phyloP scores from a whole-genome alignment of 2,797 vertebrate genomes.

The Channallabes apus region DNA sequence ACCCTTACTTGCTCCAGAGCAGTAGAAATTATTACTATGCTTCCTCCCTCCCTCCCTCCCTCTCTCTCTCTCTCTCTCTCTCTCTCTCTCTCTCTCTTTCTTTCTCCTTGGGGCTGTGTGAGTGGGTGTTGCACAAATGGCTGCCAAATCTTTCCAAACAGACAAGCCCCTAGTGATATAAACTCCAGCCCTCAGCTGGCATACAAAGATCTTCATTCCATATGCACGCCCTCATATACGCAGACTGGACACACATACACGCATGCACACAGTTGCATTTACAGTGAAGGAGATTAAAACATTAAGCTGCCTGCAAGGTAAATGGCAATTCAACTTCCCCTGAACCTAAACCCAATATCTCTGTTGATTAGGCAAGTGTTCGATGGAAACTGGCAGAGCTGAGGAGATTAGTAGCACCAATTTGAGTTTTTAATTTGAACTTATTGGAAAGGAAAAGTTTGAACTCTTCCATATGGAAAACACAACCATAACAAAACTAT shows the following conservation, averaged over 20 bases:
- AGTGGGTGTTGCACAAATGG: conserved; percentile 56
- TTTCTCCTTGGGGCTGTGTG: conserved; percentile 42
- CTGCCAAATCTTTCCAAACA: conserved; percentile 56
- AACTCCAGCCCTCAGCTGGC: conserved; percentile 27
- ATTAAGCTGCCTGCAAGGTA: background rate
- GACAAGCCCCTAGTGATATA: conserved; percentile 45
- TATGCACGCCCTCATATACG: conserved; percentile 16
- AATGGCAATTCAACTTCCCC: background rate
- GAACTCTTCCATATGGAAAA: background rate
- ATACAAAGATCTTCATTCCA: conserved; percentile 17
- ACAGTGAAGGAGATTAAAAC: background rate
- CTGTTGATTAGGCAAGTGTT: background rate
- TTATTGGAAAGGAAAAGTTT: background rate
- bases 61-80: conserved; percentile 10
- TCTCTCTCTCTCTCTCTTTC: conserved; percentile 3
- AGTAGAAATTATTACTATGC: conserved; percentile 43
- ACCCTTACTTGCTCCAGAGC: conserved; percentile 42
- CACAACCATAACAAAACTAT: background rate
- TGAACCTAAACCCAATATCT: background rate
- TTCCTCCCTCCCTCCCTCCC: conserved; percentile 9
- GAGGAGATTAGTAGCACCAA: background rate
- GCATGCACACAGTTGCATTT: background rate
- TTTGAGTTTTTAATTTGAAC: background rate
- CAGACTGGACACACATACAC: background rate
- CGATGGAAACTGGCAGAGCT: background rate